A percentile compares a stretch with the other conserved stretches of the same genome.
These are phyloP conservation scores for Oasisia sp. DNA, from an alignment of 2,888 invertebrate genomes.

Conservation along the genomic window DNA sequence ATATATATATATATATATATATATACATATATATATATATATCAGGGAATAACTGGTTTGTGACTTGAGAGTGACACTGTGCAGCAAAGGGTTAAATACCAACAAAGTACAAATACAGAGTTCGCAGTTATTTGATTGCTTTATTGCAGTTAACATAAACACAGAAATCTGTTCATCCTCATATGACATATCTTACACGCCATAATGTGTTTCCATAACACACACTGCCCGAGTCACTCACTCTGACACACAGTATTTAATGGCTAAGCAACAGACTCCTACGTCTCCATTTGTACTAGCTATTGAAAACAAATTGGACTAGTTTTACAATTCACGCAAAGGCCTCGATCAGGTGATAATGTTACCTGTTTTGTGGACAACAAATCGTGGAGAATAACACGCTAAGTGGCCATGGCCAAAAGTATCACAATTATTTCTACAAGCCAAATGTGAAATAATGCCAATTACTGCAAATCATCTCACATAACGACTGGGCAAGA, in stretches of 20 bases:
- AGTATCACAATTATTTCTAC: not conserved
- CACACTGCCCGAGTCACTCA: not conserved
- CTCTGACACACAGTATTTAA: not conserved
- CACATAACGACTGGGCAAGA: too few species aligned
- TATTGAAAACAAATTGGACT: not conserved
- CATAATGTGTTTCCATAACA: not conserved
- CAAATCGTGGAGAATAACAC: not conserved
- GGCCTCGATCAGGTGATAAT: not conserved
- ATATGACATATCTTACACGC: not conserved
- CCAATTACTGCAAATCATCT: too few species aligned
- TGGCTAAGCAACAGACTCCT: not conserved
- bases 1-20: too few species aligned
- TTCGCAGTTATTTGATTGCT: not conserved
- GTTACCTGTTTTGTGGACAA: not conserved
- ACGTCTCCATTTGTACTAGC: not conserved
- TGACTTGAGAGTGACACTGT: too few species aligned
- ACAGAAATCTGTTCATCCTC: not conserved
- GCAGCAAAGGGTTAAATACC: not conserved
- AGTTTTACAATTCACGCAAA: not conserved
- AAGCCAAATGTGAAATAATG: too few species aligned
- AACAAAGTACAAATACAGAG: not conserved
- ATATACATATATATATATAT: too few species aligned
- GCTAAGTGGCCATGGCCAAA: not conserved
- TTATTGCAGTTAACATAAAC: conserved; percentile 13
- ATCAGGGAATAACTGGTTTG: too few species aligned